These are phyloP conservation scores for Lutraria lutraria DNA, from an alignment of 2,888 invertebrate genomes.

Conservation along the genomic window DNA sequence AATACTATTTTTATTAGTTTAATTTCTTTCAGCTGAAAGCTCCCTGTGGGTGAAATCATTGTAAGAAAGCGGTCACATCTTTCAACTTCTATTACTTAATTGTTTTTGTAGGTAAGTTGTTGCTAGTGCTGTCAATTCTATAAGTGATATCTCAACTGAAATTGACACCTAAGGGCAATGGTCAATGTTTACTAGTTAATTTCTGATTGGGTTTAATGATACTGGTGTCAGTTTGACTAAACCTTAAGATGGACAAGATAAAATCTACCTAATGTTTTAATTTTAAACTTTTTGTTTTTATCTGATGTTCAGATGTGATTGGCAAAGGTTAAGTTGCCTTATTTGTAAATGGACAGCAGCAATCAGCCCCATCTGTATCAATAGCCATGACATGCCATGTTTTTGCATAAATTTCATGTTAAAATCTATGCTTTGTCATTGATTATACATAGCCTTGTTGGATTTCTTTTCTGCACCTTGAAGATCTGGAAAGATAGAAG, in stretches of 20 bases:
- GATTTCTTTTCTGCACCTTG: background rate
- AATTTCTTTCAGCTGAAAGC: background rate
- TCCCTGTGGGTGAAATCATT: background rate
- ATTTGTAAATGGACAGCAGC: background rate
- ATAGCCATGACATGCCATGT: background rate
- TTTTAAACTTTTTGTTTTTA: background rate
- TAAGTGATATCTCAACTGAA: constrained; percentile 7
- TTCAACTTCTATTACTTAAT: background rate
- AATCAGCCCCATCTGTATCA: background rate
- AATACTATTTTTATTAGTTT: background rate
- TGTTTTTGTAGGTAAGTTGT: constrained; percentile 4
- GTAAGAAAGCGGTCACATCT: constrained; percentile 5
- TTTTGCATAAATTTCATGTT: background rate
- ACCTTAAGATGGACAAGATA: background rate
- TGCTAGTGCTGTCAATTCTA: background rate
- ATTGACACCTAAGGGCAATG: constrained; percentile 4
- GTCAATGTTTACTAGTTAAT: background rate
- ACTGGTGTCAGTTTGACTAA: background rate
- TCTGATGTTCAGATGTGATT: background rate
- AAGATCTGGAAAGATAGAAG: constrained; percentile 4
- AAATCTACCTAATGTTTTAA: background rate
- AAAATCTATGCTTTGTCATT: constrained; percentile 13
- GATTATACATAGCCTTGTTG: background rate
- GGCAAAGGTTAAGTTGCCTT: background rate
- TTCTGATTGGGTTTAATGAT: constrained; percentile 13